Evolutionary conservation across 2,888 invertebrate species (phyloP), one percentile per base, ranked within the genome.

Genomic region (Gastracanthus pulcherrimus): DNA sequence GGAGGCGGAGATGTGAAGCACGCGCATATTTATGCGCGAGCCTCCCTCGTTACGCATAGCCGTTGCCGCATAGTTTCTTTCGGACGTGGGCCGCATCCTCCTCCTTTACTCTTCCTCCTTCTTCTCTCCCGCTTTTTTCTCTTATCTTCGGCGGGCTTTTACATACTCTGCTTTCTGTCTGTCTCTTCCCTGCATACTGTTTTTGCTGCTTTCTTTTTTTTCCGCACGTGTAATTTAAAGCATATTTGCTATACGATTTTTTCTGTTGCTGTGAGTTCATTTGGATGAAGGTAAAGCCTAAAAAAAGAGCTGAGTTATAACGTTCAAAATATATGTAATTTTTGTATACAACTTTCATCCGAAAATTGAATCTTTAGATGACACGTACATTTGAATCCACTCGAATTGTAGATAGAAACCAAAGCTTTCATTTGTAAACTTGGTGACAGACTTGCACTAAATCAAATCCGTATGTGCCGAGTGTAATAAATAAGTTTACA

Each of bases 11-110:
- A 60, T 51, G 67, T 19, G 62, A 84, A 85, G 88, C 88, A 87
- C 87, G 84, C 82, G 83, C 85, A 84, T 86, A 87, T 87, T 87
- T 86, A 86, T 86, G 85, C 85, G 82, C 82, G 86, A 86, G 83
- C 86, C 88, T 86, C 86, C 89, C 88, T 90, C 88, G 90, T 91
- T 91, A 91, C 91, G 89, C 90, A 89, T 90, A 90, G 87, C 88
- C 81, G 80, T 86, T 82, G 86, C 86, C 86, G 89, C 89, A 89
- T 89, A 90, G 88, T 87, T 90, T 88, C 87, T 86, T 85, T 87
- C 87, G 87, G 87, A 87, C 86, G 83, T 83, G 87, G 85, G 83
- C 86, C 86, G 87, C 86, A 84, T 82, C 80, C 62, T 81, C 80
- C 51, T 70, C 60, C 34, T 70, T 41, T 36, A 13, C 29, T 23